Evolutionary conservation across 2,797 vertebrate species (phyloP).

Genomic region (Anisognathus igniventris): DNA sequence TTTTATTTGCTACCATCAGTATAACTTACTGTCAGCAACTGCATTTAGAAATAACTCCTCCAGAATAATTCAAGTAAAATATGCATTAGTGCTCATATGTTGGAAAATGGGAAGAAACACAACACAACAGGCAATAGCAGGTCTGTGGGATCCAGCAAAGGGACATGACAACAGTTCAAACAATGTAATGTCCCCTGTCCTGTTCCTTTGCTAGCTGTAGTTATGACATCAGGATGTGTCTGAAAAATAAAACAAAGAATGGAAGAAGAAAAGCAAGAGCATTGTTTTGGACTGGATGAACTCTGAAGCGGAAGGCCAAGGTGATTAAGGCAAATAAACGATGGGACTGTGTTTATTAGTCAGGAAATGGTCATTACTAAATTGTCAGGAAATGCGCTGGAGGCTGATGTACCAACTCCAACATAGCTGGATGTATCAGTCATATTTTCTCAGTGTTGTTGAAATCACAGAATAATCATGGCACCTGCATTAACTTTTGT

Average conservation of each 20-base stretch:
- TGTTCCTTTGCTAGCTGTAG: background rate
- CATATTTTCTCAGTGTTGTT: background rate
- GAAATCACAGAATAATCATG: background rate
- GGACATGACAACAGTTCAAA: background rate
- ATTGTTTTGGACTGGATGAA: constrained; percentile 20
- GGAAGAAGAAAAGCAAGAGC: background rate
- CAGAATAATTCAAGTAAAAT: background rate
- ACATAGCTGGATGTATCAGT: background rate
- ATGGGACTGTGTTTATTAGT: background rate
- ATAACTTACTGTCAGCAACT: background rate
- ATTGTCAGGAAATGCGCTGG: background rate
- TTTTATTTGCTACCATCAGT: background rate
- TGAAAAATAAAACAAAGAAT: background rate
- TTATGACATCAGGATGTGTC: background rate
- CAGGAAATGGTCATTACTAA: constrained; percentile 42
- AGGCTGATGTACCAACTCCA: background rate
- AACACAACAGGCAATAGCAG: background rate
- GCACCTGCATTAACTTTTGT: background rate
- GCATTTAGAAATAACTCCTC: background rate
- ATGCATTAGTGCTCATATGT: background rate
- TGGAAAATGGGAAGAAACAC: background rate
- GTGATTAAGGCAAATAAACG: constrained; percentile 28
- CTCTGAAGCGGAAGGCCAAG: constrained; percentile 19
- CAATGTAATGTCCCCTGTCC: background rate
- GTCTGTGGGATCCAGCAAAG: background rate